Base-by-base conservation (phyloP, 2,888 invertebrate genomes). In the Celastrina argiolus region DNA sequence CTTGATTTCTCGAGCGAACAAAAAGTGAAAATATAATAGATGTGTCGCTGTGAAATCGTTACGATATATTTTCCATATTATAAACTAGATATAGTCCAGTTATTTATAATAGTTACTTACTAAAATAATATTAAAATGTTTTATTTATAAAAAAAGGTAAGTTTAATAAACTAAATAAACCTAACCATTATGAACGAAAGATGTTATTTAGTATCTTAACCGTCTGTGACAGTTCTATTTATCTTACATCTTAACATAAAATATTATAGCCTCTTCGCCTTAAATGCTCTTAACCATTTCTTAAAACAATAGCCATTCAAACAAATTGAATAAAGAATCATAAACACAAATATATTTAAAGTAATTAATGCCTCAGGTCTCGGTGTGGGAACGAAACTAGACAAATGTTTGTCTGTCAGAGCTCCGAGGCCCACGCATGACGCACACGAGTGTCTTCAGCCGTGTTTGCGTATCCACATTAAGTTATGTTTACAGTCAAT, bases 401-500 rank as follows among this genome's bases (percentile, higher is more conserved):
- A 68, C 68, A 69, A 71, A 69, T 71, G 68, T 70, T 71, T 68
- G 66, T n/a, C n/a, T n/a, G n/a, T n/a, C n/a, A n/a, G n/a, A n/a
- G 51, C 58, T 63, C 66, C 45, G 56, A 34, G 45, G 65, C 71
- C 70, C 69, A 70, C 71, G 71, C 66, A 61, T n/a, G n/a, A n/a
- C n/a, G n/a, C 18, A 36, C 12, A 22, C 22, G 61, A 26, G 26
- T 59, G 64, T 68, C 65, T 69, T 65, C 56, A 64, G 65, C 67
- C 41, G 66, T 68, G 51, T 65, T 65, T 65, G 41, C 65, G 16
- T 41, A 58, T 66, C 64, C 65, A 68, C 45, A 56, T 64, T 66
- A 56, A 42, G 69, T 65, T 65, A 56, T 65, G 66, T 65, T 64
- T 67, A 63, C 31, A 41, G 64, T 66, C 66, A 66, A 68, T 69